Evolutionary conservation across 2,888 invertebrate genomes (phyloP).

Genomic region (Caenorhabditis zanzibari): DNA sequence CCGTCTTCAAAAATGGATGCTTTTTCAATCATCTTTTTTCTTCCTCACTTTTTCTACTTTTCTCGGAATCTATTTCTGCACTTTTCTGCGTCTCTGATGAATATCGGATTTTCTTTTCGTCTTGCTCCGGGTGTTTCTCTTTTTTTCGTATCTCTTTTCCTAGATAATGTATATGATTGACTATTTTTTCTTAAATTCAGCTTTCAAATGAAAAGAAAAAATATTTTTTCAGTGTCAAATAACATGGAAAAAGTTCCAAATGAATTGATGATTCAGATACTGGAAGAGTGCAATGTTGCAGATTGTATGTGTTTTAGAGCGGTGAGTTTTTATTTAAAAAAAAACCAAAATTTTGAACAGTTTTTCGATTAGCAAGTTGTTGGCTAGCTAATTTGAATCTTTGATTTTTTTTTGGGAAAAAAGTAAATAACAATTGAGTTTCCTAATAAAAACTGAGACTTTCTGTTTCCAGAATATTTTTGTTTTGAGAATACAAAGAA

Average conservation of each 20-base stretch:
- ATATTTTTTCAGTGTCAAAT: constrained; percentile 1
- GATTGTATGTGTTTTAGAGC: constrained; percentile 44
- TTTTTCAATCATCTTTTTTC: constrained; percentile 3
- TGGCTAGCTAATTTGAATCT: too few species aligned
- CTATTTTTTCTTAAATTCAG: neutral
- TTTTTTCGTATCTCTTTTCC: neutral
- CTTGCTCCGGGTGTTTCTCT: neutral
- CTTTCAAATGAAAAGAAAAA: neutral
- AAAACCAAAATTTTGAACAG: neutral
- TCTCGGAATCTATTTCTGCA: neutral
- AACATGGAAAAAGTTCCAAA: constrained; percentile 22
- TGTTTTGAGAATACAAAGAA: neutral
- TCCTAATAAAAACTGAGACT: too few species aligned
- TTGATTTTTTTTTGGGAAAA: too few species aligned
- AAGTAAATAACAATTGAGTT: too few species aligned
- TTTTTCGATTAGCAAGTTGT: too few species aligned
- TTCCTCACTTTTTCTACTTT: neutral
- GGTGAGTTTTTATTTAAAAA: constrained; percentile 31
- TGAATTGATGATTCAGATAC: constrained; percentile 19
- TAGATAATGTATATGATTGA: neutral
- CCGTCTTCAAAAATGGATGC: neutral
- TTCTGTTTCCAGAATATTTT: too few species aligned
- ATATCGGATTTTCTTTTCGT: constrained; percentile 1
- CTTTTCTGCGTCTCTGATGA: constrained; percentile 38
- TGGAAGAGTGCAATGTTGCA: constrained; percentile 17